phyloP scores from a whole-genome alignment of 2,888 invertebrate species.

The Cosmia pyralina region DNA sequence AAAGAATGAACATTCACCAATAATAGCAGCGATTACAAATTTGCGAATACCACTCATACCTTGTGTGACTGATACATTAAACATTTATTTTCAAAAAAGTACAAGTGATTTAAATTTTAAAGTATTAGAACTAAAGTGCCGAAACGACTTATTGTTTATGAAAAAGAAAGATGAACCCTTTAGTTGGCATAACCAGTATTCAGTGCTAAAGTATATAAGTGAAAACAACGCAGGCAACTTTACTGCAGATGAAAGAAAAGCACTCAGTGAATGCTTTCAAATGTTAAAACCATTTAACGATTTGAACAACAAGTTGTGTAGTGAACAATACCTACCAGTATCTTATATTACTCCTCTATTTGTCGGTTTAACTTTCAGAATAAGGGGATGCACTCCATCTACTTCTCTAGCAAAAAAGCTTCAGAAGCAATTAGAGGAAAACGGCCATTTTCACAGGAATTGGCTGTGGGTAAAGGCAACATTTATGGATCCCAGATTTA shows the following conservation, averaged over 20 bases:
- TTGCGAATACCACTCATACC: background rate
- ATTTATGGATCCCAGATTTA: slow-evolving; percentile 16
- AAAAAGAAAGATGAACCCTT: background rate
- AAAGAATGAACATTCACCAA: background rate
- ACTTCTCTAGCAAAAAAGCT: background rate
- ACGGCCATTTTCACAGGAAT: too few species aligned
- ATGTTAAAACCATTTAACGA: slow-evolving; percentile 8
- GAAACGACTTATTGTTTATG: background rate
- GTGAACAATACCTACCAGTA: background rate
- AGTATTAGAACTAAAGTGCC: background rate
- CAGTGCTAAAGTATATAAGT: background rate
- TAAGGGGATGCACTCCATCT: background rate
- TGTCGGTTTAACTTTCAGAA: background rate
- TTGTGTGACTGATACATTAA: background rate
- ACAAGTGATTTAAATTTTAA: background rate
- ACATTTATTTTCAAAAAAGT: background rate
- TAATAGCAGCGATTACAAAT: background rate
- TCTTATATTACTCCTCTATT: background rate
- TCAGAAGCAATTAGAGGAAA: background rate
- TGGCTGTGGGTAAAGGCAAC: background rate
- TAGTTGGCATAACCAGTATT: slow-evolving; percentile 5
- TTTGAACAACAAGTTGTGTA: slow-evolving; percentile 2
- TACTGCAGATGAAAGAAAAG: slow-evolving; percentile 11
- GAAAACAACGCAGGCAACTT: slow-evolving; percentile 8
- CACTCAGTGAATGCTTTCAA: background rate